Evolutionary conservation across 2,888 invertebrate genomes (phyloP).

Genomic region (Lasioglossum malachurum): DNA sequence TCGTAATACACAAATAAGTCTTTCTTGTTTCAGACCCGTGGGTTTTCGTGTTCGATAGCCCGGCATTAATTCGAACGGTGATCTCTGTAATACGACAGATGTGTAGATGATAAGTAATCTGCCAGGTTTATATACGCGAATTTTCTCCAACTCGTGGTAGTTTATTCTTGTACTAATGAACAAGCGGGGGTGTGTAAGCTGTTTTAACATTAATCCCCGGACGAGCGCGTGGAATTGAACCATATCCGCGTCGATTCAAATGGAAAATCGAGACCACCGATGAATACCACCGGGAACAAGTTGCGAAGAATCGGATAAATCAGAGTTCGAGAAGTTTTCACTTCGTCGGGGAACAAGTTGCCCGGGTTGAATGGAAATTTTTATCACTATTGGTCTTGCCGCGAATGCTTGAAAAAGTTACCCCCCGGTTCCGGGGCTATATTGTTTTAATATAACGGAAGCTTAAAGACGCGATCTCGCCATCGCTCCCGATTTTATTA

Average conservation of each 20-base stretch:
- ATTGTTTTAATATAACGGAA: slow-evolving; percentile 15
- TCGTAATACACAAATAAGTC: not conserved
- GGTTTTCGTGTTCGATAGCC: not conserved
- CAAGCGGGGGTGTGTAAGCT: not conserved
- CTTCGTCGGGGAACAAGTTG: not conserved
- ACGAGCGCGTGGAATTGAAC: not conserved
- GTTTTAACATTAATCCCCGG: not conserved
- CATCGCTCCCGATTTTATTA: not conserved
- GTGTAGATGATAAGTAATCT: not conserved
- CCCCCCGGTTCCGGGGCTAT: not conserved
- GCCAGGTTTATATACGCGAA: not conserved
- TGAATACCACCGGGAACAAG: not conserved
- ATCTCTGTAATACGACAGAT: not conserved
- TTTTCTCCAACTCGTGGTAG: not conserved
- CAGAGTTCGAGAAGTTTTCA: slow-evolving; percentile 12
- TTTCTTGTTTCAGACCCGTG: not conserved
- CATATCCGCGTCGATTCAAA: not conserved
- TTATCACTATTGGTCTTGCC: not conserved
- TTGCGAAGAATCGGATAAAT: slow-evolving; percentile 9
- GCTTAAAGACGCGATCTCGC: not conserved
- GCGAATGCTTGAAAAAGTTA: slow-evolving; percentile 7
- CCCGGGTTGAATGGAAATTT: not conserved
- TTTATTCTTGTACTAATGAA: not conserved
- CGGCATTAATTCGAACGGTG: not conserved
- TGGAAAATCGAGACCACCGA: not conserved